Evolutionary conservation across 2,113 vertebrate species (phyloP), one percentile per base, ranked within the genome.

Genomic region (Chloropsis cyanopogon): DNA sequence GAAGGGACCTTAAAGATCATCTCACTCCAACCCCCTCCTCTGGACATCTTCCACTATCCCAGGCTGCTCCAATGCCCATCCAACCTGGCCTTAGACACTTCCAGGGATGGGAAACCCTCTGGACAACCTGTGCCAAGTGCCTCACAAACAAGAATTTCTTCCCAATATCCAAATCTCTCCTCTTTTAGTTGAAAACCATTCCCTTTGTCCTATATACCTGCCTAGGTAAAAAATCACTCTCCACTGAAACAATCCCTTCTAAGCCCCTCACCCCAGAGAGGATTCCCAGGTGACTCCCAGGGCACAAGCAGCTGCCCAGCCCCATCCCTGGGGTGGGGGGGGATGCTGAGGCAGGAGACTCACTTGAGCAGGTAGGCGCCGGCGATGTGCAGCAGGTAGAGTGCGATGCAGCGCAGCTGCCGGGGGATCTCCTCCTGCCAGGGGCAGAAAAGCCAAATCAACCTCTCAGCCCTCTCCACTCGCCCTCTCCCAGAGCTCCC

Each of bases 301-400:
- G 25, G 9, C 44, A 7, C 7, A 53, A 75, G 50, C 12, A 71
- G 49, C 52, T 37, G 53, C 70, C 41, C 61, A 53, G 77, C 53
- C 50, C 84, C 63, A 17, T 12, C 37, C 14, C 4, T 7, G 24
- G 8, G 4, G 2, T 0, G 2, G 81, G 72, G 44, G 3, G 3
- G 22, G 65, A 25, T 1, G 29, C 42, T 4, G 33, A 19, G 28
- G 61, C 7, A 73, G 26, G 39, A 1, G 4, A 98, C 99, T 99
- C 97, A 99, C 99, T 99, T 99, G 91, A 99, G 98, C 96, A 99
- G 97, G 97, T 99, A 99, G 1, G 99, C 99, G 33, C 98, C 98
- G 24, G 98, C 90, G 64, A 99, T 98, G 97, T 99, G 99, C 60
- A 98, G 96, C 94, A 99, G 97, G 97, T 99, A 99, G 56, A 99